phyloP scores from a whole-genome alignment of 2,888 invertebrate species.

The Carterocephalus palaemon region DNA sequence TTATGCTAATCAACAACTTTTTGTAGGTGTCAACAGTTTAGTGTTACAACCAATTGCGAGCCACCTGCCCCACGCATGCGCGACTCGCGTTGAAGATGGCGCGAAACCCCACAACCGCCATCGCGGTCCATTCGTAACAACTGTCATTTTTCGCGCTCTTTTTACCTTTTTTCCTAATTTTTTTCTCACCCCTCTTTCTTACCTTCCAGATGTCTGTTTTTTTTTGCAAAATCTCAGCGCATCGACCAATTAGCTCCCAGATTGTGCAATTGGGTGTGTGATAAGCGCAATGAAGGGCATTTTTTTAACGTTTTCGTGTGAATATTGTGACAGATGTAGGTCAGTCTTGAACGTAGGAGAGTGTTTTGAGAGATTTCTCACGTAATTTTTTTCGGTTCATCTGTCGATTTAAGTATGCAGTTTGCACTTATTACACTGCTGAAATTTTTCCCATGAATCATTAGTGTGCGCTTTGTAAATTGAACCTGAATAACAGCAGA shows the following conservation, averaged over 20 bases:
- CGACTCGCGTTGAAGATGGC: slow-evolving; percentile 40
- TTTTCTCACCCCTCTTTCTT: slow-evolving; percentile 30
- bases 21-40: slow-evolving; percentile 15
- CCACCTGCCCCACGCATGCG: slow-evolving; percentile 58
- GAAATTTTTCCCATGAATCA: slow-evolving; percentile 8
- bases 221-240: slow-evolving; percentile 60
- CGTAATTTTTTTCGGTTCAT: slow-evolving; percentile 16
- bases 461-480: too few species aligned
- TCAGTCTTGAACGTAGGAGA: slow-evolving; percentile 24
- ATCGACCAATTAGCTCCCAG: slow-evolving; percentile 39
- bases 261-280: slow-evolving; percentile 50
- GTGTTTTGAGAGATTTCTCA: slow-evolving; percentile 6
- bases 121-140: slow-evolving; percentile 58
- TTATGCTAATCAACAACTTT: too few species aligned
- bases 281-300: slow-evolving; percentile 42
- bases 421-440: neutral
- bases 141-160: slow-evolving; percentile 62
- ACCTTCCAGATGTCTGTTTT: slow-evolving; percentile 48
- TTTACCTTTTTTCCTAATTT: slow-evolving; percentile 37
- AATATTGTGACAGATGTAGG: slow-evolving; percentile 57
- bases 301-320: slow-evolving; percentile 51
- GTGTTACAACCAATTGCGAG: slow-evolving; percentile 39
- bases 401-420: slow-evolving; percentile 12
- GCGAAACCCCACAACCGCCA: slow-evolving; percentile 47
- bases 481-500: too few species aligned